phyloP scores from a whole-genome alignment of 2,888 invertebrate species.

The Drosophila rubida region DNA sequence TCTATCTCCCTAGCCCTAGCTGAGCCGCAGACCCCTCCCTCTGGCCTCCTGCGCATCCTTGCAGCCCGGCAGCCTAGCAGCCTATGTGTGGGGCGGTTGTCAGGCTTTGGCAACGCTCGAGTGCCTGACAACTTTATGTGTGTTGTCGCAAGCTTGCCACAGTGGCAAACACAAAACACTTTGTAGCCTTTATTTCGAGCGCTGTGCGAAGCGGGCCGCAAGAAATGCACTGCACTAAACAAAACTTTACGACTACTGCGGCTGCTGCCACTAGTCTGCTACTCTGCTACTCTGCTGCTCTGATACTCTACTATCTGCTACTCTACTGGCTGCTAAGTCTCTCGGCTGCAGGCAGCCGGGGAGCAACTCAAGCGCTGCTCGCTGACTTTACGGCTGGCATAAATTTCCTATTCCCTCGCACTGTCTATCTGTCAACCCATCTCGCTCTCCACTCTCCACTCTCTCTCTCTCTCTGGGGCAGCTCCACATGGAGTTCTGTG shows the following conservation, averaged over 20 bases:
- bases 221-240: conserved; percentile 51
- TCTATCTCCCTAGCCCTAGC: conserved; percentile 24
- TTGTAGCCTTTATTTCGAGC: conserved; percentile 69
- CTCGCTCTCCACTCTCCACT: not conserved
- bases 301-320: not conserved
- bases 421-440: conserved; percentile 1
- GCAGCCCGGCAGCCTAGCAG: too few relatives aligned
- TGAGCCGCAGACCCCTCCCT: not conserved
- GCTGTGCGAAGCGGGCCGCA: conserved; percentile 30
- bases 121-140: conserved; percentile 72
- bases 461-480: not conserved
- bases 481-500: not conserved
- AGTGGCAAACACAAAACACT: conserved; percentile 65
- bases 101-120: conserved; percentile 50
- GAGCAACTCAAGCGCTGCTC: conserved; percentile 3
- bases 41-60: not conserved
- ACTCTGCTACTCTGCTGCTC: conserved; percentile 1
- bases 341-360: not conserved
- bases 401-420: conserved; percentile 40
- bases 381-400: conserved; percentile 46
- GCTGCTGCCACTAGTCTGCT: not conserved
- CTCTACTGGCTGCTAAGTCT: too few relatives aligned
- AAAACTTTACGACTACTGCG: conserved; percentile 48
- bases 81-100: conserved; percentile 27
- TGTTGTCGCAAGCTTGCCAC: conserved; percentile 66